Evolutionary conservation across 2,113 vertebrate genomes (phyloP).

Genomic region (Hymenochirus boettgeri): DNA sequence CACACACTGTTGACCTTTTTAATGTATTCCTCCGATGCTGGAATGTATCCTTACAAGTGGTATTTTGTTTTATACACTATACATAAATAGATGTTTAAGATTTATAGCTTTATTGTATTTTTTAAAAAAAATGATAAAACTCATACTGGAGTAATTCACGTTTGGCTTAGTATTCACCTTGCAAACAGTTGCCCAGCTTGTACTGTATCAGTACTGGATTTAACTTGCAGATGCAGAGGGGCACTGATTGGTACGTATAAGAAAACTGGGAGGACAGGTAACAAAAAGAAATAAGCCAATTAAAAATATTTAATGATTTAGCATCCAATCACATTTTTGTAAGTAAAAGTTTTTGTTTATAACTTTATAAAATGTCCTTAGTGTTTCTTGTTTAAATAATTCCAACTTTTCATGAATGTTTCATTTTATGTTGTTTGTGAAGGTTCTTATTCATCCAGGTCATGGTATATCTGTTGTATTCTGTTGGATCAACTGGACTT

Average conservation of each 20-base stretch:
- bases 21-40: constrained; percentile 25
- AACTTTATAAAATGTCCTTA: background rate
- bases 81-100: constrained; percentile 6
- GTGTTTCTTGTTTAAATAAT: background rate
- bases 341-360: background rate
- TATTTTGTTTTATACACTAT: constrained; percentile 30
- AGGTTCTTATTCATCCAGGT: too few relatives aligned
- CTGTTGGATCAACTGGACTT: too few relatives aligned
- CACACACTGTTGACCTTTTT: background rate
- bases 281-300: background rate
- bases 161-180: background rate
- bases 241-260: background rate
- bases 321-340: background rate
- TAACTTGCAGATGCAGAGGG: background rate
- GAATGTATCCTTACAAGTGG: constrained; percentile 23
- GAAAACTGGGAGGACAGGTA: background rate
- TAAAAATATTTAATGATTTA: background rate
- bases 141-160: constrained; percentile 18
- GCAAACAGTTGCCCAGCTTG: constrained; percentile 1
- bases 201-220: constrained; percentile 35
- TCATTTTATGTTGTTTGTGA: too few relatives aligned
- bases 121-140: constrained; percentile 42
- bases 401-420: too few relatives aligned
- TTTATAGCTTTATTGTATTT: constrained; percentile 45
- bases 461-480: too few relatives aligned